phyloP scores from a whole-genome alignment of 2,113 vertebrate genomes.

The Festucalex cinctus region DNA sequence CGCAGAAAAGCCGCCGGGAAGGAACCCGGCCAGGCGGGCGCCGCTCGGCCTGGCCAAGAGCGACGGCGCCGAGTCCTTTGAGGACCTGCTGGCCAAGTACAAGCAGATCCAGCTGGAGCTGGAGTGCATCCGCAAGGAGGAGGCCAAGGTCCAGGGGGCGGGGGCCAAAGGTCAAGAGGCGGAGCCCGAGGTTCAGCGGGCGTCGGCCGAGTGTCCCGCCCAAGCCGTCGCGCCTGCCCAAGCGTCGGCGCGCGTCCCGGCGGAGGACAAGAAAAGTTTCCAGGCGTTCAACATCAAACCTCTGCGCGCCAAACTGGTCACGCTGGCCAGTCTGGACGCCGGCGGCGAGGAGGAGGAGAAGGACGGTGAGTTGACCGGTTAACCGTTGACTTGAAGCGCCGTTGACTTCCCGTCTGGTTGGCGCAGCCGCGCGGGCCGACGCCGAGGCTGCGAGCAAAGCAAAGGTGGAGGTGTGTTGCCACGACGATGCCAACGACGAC shows the following conservation, averaged over 20 bases:
- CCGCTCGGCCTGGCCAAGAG: slow-evolving; percentile 71
- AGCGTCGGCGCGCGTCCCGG: slow-evolving; percentile 67
- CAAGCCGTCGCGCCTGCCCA: slow-evolving; percentile 57
- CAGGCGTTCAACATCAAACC: slow-evolving; percentile 95
- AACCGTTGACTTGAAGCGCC: neutral
- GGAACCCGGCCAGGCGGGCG: slow-evolving; percentile 77
- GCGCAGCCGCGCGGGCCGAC: neutral
- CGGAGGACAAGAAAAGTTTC: slow-evolving; percentile 67
- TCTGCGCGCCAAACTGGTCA: slow-evolving; percentile 85
- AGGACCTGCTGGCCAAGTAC: slow-evolving; percentile 92
- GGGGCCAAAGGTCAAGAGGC: slow-evolving; percentile 19
- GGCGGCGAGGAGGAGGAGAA: neutral
- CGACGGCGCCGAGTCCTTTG: slow-evolving; percentile 86
- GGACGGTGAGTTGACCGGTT: neutral
- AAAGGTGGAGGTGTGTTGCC: neutral
- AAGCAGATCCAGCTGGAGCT: slow-evolving; percentile 96
- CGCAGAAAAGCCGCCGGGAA: slow-evolving; percentile 81
- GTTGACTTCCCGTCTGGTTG: slow-evolving; percentile 10
- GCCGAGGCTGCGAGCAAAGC: neutral
- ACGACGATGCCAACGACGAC: slow-evolving; percentile 24
- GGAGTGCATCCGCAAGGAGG: slow-evolving; percentile 92
- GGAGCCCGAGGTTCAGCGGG: slow-evolving; percentile 22
- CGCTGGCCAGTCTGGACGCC: slow-evolving; percentile 76
- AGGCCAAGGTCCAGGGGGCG: slow-evolving; percentile 67
- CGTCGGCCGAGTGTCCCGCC: slow-evolving; percentile 51